Evolutionary conservation across 2,888 invertebrate species (phyloP), one percentile per base, ranked within the genome.

Genomic region (Brenthis ino): DNA sequence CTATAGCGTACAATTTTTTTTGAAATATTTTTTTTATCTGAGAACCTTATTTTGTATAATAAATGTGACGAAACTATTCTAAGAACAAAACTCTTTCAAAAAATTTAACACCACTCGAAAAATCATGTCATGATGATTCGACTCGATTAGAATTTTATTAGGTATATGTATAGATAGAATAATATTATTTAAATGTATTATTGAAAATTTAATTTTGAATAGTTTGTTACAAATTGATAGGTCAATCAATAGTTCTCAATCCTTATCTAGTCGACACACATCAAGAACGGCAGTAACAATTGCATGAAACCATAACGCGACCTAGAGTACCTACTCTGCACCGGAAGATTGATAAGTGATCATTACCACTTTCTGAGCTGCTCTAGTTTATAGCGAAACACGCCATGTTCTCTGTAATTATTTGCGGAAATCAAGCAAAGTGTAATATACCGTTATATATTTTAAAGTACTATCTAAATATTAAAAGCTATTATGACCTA

Each of bases 1-100:
- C 98, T 94, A 16, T 16, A 47, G 24, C 13, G 57, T 47, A 28
- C 11, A 28, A 16, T 37, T 24, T 14, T 14, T 13, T 37, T 33
- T 12, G 14, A 16, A 11, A 16, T 37, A 20, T 1, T 14, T 11
- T 33, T 20, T 24, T 58, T 28, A 28, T 28, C 28, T 4, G 4
- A 28, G 28, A 28, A 28, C 4, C 28, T 28, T 28, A 28, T 28
- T 28, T 28, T 28, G 28, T 4, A 28, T 28, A 4, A 28, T 28
- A 28, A 28, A 28, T 28, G 28, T 28, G 28, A 20, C 1, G 1
- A 20, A 20, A 20, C 20, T 20, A 20, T 20, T 20, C 20, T 20
- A 20, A 1, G 1, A 20, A 20, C 20, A 1, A 20, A 20, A 20
- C 20, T 20, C 20, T 20, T 20, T 20, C 33, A 33, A 33, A 33